phyloP scores from a whole-genome alignment of 2,113 vertebrate species.

The Hemiprocne comata region DNA sequence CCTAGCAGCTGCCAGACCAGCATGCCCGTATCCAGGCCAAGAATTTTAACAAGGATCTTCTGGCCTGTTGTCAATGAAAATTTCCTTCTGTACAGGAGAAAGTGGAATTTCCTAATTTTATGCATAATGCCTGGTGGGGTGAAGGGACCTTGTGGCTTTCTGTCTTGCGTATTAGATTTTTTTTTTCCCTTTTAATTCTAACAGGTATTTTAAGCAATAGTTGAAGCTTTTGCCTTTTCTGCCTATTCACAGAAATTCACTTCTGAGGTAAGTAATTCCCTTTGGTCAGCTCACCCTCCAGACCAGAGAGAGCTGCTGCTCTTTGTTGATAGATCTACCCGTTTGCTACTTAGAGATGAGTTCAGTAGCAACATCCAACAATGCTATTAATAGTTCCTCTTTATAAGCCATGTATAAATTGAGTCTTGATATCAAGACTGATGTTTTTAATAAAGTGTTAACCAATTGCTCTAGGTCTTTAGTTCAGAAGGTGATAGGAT shows the following conservation, averaged over 20 bases:
- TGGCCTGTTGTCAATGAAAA: conserved; percentile 54
- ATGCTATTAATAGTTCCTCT: background rate
- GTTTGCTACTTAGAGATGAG: background rate
- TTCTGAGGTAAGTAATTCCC: background rate
- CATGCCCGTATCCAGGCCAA: background rate
- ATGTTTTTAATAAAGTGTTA: background rate
- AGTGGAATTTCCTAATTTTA: conserved; percentile 23
- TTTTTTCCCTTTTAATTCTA: background rate
- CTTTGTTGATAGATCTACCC: background rate
- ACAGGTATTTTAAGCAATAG: background rate
- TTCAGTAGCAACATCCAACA: background rate
- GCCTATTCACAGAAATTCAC: background rate
- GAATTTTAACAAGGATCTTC: conserved; percentile 53
- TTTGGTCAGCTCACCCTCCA: background rate
- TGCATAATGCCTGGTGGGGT: background rate
- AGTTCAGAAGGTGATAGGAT: background rate
- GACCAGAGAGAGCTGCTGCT: background rate
- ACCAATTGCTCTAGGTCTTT: background rate
- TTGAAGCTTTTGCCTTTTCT: background rate
- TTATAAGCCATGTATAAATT: background rate
- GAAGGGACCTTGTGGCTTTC: background rate
- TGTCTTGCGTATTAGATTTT: background rate
- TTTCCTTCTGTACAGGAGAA: conserved; percentile 21
- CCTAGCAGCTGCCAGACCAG: conserved; percentile 42
- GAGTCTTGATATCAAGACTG: background rate